Percentiles rank a stretch among this genome's conserved stretches.
These are phyloP conservation scores for Neomonachus schauinslandi DNA, from an alignment of 2,113 vertebrate genomes.

Conservation along the genomic window DNA sequence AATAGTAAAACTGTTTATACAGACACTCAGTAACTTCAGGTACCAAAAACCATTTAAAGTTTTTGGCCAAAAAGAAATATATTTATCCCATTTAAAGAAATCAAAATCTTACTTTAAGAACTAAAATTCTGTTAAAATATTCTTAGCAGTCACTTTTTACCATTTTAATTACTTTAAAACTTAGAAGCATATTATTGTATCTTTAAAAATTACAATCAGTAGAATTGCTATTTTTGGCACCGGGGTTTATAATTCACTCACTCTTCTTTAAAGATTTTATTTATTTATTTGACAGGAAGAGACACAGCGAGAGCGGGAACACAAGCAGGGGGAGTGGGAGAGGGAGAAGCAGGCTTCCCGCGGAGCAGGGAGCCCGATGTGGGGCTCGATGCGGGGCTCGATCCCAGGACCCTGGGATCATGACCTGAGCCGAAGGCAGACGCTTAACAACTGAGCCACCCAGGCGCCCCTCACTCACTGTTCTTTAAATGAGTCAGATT, in stretches of 20 bases:
- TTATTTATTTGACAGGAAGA: too few species aligned
- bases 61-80: conserved; percentile 45
- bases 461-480: too few species aligned
- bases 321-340: too few species aligned
- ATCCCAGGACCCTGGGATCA: too few species aligned
- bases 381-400: too few species aligned
- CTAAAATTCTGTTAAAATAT: not conserved
- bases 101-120: conserved; percentile 44
- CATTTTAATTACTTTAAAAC: not conserved
- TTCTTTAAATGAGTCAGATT: conserved; percentile 28
- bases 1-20: conserved; percentile 53
- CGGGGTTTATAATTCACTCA: not conserved
- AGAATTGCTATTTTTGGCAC: not conserved
- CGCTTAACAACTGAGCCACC: too few species aligned
- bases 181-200: not conserved
- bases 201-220: not conserved
- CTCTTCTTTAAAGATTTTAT: not conserved
- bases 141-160: not conserved
- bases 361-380: too few species aligned
- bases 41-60: not conserved
- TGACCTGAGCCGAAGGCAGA: too few species aligned
- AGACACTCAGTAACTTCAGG: conserved; percentile 20
- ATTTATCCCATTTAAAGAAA: conserved; percentile 2
- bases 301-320: too few species aligned
- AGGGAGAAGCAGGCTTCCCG: too few species aligned